A percentile compares a stretch with the other conserved stretches of the same genome.
Conservation (phyloP, 2,113 vertebrate species). For the Neotoma lepida region DNA sequence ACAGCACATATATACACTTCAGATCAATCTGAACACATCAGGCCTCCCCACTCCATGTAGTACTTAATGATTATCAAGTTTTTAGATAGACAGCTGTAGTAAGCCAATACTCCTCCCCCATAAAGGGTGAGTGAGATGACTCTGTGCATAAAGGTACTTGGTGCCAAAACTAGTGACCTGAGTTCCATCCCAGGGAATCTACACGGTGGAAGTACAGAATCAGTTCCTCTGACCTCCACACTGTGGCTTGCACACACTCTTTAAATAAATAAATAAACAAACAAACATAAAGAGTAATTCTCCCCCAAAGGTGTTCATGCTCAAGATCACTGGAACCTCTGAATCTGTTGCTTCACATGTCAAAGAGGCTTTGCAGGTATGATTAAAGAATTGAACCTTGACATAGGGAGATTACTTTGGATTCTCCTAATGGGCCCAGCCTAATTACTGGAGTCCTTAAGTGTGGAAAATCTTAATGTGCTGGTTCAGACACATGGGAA, state of each 20-base stretch:
- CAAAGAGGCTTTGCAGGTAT: neutral
- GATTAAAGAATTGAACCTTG: neutral
- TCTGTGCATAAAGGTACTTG: neutral
- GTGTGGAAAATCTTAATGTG: neutral
- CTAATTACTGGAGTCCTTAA: neutral
- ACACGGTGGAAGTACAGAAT: neutral
- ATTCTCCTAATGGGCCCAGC: neutral
- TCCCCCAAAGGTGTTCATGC: neutral
- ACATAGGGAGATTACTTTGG: neutral
- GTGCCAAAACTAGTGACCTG: neutral
- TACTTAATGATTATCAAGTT: neutral
- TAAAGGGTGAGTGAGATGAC: neutral
- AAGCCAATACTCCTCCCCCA: neutral
- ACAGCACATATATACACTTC: neutral
- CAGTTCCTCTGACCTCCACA: neutral
- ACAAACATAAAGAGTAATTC: neutral
- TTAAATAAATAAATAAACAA: neutral
- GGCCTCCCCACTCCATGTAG: neutral
- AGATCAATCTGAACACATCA: neutral
- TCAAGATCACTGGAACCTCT: neutral
- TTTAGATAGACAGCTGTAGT: slow-evolving; percentile 2
- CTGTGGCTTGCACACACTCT: neutral
- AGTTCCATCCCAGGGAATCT: neutral
- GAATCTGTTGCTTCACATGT: neutral
- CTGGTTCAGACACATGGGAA: neutral